Base-by-base conservation (phyloP, 2,888 invertebrate genomes). In the Carcina quercana region DNA sequence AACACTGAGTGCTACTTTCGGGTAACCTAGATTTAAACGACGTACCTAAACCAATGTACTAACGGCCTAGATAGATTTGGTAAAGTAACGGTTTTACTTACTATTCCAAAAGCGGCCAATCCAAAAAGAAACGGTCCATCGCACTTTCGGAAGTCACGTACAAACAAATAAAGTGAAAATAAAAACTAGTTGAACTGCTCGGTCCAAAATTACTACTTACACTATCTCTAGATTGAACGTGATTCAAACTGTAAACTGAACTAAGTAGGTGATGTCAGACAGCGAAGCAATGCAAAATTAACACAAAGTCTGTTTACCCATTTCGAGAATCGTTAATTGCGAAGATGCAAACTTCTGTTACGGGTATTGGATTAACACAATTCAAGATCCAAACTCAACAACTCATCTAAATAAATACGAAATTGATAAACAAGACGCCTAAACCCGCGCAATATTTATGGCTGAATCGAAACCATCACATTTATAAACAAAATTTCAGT, bases 221-320 rank as follows among this genome's bases (percentile, higher is more conserved):
- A 45, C 42, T 51, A 52, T 47, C 39, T 46, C 25, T 20, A 49
- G 40, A 51, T 50, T 42, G 44, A 53, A 51, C 51, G 59, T 63
- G 65, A 70, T 61, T 63, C 68, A 67, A 67, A 64, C 56, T 50
- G 56, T 58, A 63, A 65, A 63, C 64, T 58, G 57, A 58, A 53
- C 54, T 49, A 44, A 38, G 34, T 30, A 36, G 49, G 54, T 75
- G 74, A 76, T 70, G 71, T 74, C 73, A 73, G 73, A 64, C 38
- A 27, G 37, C 33, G 44, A 48, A 59, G 59, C 47, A 55, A 58
- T 51, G 58, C 45, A 40, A 59, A 68, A 72, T 76, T 73, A 73
- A 62, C 64, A 50, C 49, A 37, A 47, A 47, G 43, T 53, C 46
- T 59, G 54, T 59, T 54, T 53, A 51, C 50, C 47, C 45, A 56